Percentiles rank a stretch among this genome's conserved stretches.
Evolutionary conservation across 2,888 invertebrate genomes (phyloP).

Genomic region (Diabrotica balteata): DNA sequence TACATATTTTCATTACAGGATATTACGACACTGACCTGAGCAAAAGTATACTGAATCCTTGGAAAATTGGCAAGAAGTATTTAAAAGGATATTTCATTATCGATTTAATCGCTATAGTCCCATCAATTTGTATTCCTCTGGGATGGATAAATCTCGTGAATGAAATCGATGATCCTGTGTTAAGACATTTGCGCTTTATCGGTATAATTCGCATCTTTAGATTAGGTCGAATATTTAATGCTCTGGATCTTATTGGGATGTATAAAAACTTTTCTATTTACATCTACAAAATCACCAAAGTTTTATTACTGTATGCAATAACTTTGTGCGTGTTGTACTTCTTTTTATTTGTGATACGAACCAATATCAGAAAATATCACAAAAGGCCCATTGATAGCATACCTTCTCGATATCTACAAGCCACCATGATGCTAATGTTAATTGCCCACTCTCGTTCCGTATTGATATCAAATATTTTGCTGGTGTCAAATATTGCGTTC

Average conservation of each 20-base stretch:
- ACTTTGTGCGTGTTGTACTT: conserved; percentile 5
- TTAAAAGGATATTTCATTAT: conserved; percentile 2
- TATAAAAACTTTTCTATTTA: conserved; percentile 21
- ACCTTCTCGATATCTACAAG: conserved; percentile 4
- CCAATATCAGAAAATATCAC: not conserved
- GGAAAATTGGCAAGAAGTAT: conserved; percentile 2
- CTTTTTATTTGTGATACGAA: not conserved
- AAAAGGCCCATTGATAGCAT: not conserved
- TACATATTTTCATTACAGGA: conserved; percentile 13
- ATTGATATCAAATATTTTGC: not conserved
- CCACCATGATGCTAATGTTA: conserved; percentile 14
- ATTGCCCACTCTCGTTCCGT: not conserved
- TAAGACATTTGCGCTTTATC: not conserved
- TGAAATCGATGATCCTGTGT: not conserved
- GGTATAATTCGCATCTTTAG: conserved; percentile 21
- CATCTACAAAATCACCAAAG: conserved; percentile 10
- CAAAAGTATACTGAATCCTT: not conserved
- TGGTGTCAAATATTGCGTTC: not conserved
- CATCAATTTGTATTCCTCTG: not conserved
- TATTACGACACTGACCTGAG: conserved; percentile 4
- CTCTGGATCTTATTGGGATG: conserved; percentile 7
- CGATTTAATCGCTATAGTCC: conserved; percentile 9
- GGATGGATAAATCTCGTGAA: not conserved
- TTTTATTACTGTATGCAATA: conserved; percentile 7
- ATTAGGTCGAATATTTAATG: conserved; percentile 12